Conservation (phyloP, 2,888 invertebrate genomes). For the Aromia moschata region DNA sequence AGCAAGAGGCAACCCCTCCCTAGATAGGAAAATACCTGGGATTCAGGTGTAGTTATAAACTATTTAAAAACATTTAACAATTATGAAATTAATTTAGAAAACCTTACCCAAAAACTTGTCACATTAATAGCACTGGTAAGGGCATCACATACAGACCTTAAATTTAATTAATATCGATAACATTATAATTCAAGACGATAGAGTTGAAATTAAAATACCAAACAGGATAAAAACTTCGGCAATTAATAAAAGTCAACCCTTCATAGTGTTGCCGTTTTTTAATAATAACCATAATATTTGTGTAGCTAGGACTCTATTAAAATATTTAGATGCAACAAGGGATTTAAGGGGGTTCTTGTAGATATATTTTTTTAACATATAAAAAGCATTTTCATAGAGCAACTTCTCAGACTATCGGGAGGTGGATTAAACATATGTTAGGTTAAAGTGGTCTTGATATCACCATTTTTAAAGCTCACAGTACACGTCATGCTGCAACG, state of each 20-base stretch:
- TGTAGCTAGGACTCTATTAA: neutral
- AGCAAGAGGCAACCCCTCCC: neutral
- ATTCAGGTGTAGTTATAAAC: neutral
- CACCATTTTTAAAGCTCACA: conserved; percentile 10
- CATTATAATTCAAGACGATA: neutral
- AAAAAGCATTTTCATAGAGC: conserved; percentile 10
- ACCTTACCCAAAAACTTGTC: neutral
- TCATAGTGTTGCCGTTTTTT: neutral
- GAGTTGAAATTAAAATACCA: neutral
- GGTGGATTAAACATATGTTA: conserved; percentile 24
- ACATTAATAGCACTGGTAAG: neutral
- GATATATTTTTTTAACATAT: too few relatives aligned
- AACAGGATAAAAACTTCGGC: neutral
- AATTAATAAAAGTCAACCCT: neutral
- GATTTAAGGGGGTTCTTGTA: neutral
- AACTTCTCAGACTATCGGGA: conserved; percentile 11
- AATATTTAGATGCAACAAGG: neutral
- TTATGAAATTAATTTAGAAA: neutral
- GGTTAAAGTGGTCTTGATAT: conserved; percentile 17
- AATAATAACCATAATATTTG: neutral
- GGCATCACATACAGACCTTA: neutral
- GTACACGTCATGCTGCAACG: conserved; percentile 22
- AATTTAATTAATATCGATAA: neutral
- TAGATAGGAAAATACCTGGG: conserved; percentile 1
- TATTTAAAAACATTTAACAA: neutral